phyloP scores from a whole-genome alignment of 2,113 vertebrate species.

The Semnornis frantzii region DNA sequence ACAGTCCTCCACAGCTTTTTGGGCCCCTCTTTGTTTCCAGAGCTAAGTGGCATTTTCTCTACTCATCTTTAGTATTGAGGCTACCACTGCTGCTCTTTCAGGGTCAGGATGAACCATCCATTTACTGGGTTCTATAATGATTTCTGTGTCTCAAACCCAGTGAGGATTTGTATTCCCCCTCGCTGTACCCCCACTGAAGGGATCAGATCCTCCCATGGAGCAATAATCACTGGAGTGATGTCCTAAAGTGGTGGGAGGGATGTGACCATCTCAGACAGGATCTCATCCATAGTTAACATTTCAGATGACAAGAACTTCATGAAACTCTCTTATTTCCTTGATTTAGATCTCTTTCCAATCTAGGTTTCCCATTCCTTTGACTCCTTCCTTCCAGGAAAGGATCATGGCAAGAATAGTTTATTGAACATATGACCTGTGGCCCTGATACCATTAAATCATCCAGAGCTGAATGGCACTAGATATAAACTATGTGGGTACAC shows the following conservation, averaged over 20 bases:
- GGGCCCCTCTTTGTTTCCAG: accelerated
- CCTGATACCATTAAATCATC: not conserved
- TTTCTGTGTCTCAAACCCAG: not conserved
- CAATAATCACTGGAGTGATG: not conserved
- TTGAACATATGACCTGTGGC: not conserved
- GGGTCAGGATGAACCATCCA: not conserved
- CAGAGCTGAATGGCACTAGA: not conserved
- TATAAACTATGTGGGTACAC: not conserved
- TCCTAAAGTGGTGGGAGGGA: not conserved
- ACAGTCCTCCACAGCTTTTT: not conserved
- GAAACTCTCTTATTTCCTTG: not conserved
- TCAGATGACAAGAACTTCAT: not conserved
- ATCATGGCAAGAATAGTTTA: not conserved
- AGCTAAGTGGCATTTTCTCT: not conserved
- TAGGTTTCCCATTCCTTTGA: not conserved
- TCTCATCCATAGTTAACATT: not conserved
- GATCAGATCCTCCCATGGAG: not conserved
- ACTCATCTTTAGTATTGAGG: not conserved
- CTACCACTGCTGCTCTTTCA: not conserved
- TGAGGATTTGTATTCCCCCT: not conserved
- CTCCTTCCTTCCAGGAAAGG: not conserved
- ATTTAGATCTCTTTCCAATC: not conserved
- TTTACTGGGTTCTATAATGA: not conserved
- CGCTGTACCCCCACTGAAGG: not conserved
- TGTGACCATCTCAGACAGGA: not conserved